These are phyloP conservation scores for Neocrepidodera transversa DNA, from an alignment of 2,888 invertebrate genomes.

Conservation along the genomic window DNA sequence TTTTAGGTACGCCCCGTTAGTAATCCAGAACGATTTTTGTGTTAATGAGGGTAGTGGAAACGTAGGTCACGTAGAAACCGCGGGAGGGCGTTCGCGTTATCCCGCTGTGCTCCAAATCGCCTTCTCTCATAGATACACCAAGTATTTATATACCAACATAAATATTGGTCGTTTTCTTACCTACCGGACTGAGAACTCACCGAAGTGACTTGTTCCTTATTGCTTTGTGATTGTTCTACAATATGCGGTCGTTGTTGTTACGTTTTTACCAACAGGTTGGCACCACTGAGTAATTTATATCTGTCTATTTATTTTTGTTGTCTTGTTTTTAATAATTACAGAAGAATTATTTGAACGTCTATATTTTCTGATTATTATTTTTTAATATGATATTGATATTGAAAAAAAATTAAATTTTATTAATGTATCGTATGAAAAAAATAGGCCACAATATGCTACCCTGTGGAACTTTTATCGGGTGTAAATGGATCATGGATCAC, in stretches of 20 bases:
- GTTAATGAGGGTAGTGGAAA: constrained; percentile 59
- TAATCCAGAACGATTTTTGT: constrained; percentile 55
- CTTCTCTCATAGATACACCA: constrained; percentile 45
- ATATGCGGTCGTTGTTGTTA: background rate
- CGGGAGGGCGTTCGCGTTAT: constrained; percentile 51
- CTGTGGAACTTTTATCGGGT: too few species aligned
- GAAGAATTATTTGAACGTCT: too few species aligned
- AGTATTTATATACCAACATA: constrained; percentile 20
- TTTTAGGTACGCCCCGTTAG: too few species aligned
- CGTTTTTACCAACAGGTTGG: background rate
- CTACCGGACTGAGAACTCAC: constrained; percentile 13
- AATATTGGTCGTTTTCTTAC: constrained; percentile 12
- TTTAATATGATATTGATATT: too few species aligned
- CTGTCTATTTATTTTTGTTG: too few species aligned
- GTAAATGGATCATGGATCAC: too few species aligned
- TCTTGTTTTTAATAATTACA: too few species aligned
- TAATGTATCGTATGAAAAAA: too few species aligned
- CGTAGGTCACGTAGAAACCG: constrained; percentile 52
- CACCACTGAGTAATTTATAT: background rate
- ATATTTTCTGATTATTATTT: too few species aligned
- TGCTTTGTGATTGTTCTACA: constrained; percentile 4
- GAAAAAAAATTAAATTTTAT: too few species aligned
- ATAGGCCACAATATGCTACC: too few species aligned
- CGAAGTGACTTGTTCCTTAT: constrained; percentile 6
- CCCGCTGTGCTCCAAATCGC: constrained; percentile 54